Evolutionary conservation across 2,113 vertebrate genomes (phyloP).

Genomic region (Ceyx melanurus): DNA sequence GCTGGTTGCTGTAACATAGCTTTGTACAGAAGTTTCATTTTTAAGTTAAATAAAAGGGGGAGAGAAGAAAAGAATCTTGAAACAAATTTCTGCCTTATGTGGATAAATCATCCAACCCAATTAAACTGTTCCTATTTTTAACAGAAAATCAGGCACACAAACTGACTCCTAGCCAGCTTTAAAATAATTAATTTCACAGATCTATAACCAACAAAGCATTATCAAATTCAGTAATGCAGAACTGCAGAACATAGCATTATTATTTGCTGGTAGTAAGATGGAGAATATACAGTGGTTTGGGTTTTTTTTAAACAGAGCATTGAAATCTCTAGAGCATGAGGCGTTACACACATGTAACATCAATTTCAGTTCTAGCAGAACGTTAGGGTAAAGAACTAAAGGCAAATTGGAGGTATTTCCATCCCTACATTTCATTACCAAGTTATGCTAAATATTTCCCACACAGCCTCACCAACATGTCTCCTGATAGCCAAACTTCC

Average conservation of each 20-base stretch:
- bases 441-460: neutral
- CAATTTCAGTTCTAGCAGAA: neutral
- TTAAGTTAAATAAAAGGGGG: neutral
- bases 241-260: neutral
- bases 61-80: neutral
- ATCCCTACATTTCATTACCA: neutral
- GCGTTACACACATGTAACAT: neutral
- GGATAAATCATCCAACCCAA: neutral
- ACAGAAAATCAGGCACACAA: neutral
- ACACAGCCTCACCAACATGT: neutral
- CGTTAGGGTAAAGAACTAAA: neutral
- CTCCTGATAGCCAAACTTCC: neutral
- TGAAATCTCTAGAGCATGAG: neutral
- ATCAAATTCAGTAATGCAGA: neutral
- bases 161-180: neutral
- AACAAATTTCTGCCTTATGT: neutral
- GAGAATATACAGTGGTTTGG: neutral
- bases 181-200: neutral
- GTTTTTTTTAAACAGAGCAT: neutral
- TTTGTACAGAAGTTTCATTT: neutral
- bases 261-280: neutral
- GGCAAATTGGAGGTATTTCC: neutral
- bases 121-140: neutral
- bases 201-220: neutral
- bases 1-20: neutral